Conservation (phyloP, 2,888 invertebrate genomes). For the Neoitamus cyanurus region DNA sequence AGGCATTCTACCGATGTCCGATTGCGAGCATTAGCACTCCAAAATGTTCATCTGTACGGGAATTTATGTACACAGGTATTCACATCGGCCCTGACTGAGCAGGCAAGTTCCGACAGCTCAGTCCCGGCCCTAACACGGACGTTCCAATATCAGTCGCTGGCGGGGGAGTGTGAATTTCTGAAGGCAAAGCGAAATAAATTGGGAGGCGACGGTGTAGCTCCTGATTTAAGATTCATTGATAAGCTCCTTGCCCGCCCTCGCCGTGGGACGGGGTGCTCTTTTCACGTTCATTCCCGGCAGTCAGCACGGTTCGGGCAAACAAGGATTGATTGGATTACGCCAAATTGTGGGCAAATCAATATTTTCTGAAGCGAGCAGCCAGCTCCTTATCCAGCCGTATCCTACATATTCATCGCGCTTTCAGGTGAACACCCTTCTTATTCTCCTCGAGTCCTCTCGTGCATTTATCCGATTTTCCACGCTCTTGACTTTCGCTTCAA, state of each 20-base stretch:
- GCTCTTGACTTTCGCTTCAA: background rate
- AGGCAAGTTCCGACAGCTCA: background rate
- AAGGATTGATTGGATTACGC: constrained; percentile 20
- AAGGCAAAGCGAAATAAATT: background rate
- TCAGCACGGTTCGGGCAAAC: background rate
- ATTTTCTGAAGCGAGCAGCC: background rate
- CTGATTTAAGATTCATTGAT: constrained; percentile 29
- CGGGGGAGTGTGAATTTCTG: background rate
- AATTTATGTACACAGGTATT: constrained; percentile 13
- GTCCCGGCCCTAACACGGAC: background rate
- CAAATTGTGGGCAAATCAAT: constrained; percentile 12
- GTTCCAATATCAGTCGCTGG: constrained; percentile 8
- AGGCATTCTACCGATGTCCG: background rate
- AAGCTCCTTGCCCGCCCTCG: background rate
- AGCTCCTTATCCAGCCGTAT: background rate
- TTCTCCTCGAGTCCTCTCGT: background rate
- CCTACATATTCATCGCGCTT: background rate
- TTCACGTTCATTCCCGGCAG: background rate
- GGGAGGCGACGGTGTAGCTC: background rate
- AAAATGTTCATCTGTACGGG: constrained; percentile 2
- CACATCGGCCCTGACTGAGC: background rate
- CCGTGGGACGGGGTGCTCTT: background rate
- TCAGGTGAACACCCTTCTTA: background rate
- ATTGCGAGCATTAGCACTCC: background rate
- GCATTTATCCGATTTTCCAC: background rate